phyloP scores from a whole-genome alignment of 2,113 vertebrate species.

The Lampris incognitus region DNA sequence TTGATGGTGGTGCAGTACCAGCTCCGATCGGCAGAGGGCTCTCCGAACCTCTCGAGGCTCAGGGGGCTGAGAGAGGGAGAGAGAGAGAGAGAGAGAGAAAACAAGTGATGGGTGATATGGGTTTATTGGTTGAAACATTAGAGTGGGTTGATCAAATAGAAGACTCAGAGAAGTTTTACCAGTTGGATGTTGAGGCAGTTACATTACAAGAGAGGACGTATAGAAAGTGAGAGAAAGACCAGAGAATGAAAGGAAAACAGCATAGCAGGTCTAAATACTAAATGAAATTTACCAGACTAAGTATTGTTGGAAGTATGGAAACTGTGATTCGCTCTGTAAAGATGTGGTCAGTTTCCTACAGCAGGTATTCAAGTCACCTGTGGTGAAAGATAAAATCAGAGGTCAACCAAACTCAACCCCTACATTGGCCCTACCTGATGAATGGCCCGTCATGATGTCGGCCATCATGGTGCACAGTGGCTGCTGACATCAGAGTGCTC shows the following conservation, averaged over 20 bases:
- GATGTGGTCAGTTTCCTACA: neutral
- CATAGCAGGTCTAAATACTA: conserved; percentile 16
- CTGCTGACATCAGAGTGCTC: conserved; percentile 27
- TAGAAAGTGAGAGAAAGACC: conserved; percentile 28
- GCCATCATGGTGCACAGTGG: conserved; percentile 41
- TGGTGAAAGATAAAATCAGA: conserved; percentile 1
- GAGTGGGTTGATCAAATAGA: conserved; percentile 36
- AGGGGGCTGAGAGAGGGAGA: conserved; percentile 19
- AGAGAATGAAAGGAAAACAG: conserved; percentile 6
- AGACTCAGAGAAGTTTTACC: neutral
- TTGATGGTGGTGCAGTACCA: conserved; percentile 47
- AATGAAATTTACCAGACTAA: neutral
- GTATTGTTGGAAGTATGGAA: neutral
- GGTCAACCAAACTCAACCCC: neutral
- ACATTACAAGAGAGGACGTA: too few species aligned
- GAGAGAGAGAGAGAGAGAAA: conserved; percentile 1
- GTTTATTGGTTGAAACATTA: conserved; percentile 42
- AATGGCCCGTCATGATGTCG: conserved; percentile 12
- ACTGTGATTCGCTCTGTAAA: neutral
- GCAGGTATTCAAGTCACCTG: conserved; percentile 19
- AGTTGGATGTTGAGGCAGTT: conserved; percentile 25
- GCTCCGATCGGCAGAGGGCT: conserved; percentile 86
- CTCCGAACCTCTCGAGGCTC: conserved; percentile 76
- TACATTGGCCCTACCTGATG: neutral
- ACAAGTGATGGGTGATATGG: conserved; percentile 12